A percentile compares a stretch with the other conserved stretches of the same genome.
phyloP scores from a whole-genome alignment of 2,888 invertebrate species.

The Leistus spinibarbis region DNA sequence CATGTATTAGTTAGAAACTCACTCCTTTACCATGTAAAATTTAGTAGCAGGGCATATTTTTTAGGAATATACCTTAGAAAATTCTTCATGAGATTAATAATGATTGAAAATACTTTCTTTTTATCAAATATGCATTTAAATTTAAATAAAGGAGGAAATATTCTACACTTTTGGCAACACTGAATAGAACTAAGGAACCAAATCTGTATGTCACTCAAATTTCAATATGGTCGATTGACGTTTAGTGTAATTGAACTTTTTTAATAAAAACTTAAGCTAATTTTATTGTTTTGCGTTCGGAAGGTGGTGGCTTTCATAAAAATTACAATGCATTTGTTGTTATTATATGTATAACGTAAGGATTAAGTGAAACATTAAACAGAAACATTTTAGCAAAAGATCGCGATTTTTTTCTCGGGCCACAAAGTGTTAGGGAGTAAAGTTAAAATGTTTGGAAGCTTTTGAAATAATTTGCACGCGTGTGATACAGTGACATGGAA shows the following conservation, averaged over 20 bases:
- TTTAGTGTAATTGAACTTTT: slow-evolving; percentile 36
- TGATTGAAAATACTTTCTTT: too few species aligned
- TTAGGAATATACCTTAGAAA: too few species aligned
- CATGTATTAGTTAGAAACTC: too few species aligned
- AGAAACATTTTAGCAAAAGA: background rate
- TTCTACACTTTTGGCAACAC: slow-evolving; percentile 1
- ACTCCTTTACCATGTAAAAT: too few species aligned
- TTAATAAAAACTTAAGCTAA: slow-evolving; percentile 25
- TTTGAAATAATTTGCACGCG: background rate
- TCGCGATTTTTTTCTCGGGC: background rate
- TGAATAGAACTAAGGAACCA: slow-evolving; percentile 7
- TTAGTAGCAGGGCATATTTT: too few species aligned
- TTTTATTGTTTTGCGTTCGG: slow-evolving; percentile 8
- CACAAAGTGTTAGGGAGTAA: background rate
- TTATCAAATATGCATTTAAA: background rate
- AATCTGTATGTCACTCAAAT: slow-evolving; percentile 37
- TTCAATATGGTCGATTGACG: slow-evolving; percentile 40
- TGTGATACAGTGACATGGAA: slow-evolving; percentile 44
- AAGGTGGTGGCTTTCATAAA: background rate
- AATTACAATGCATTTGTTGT: background rate
- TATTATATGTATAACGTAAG: background rate
- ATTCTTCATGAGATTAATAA: background rate
- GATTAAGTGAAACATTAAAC: background rate
- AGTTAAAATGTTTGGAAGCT: background rate
- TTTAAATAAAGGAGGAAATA: background rate